Evolutionary conservation across 2,888 invertebrate genomes (phyloP), one percentile per base, ranked within the genome.

Genomic region (Spilosoma lubricipeda): DNA sequence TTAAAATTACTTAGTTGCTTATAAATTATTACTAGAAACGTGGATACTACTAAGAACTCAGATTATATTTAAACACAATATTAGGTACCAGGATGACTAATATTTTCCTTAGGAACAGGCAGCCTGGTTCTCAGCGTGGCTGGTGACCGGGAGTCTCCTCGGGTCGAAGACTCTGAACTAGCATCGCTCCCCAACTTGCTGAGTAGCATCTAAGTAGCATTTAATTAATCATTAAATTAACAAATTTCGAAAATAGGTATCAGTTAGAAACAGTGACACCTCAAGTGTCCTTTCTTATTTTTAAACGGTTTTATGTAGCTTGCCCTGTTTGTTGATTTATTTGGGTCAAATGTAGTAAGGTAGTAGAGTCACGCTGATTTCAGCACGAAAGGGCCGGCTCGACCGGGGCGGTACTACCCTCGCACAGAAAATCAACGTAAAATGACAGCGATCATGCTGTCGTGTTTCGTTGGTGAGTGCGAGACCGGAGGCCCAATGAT

Each of bases 171-270:
- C 70, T 95, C 95, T 0, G 94, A 95, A 71, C 93, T 92, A 0
- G 96, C 96, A 77, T 97, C 97, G 69, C 96, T 96, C 0, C 97
- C 97, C 30, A 97, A 91, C 82, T 97, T 96, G 83, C 97, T 96
- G 23, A 97, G 95, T 80, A 97, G 93, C 96, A 97, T 97, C 97
- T 97, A 89, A n/a, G 78, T 64, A 30, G 59, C 71, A 52, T 18
- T 48, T n/a, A n/a, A 30, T 20, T 1, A 39, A 39, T 30, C 39
- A 20, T 8, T 59, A 20, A 27, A 30, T 3, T 27, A 27, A 59
- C 59, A 4, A 27, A 59, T 27, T 9, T 0, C 13, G 3, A 30
- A 59, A 27, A 59, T 13, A 11, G 4, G 15, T 13, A 59, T 48
- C 20, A 18, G 48, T 42, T 42, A 42, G 42, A 42, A 0, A 42